Evolutionary conservation across 2,888 invertebrate genomes (phyloP), one percentile per base, ranked within the genome.

Genomic region (Panopea generosa): DNA sequence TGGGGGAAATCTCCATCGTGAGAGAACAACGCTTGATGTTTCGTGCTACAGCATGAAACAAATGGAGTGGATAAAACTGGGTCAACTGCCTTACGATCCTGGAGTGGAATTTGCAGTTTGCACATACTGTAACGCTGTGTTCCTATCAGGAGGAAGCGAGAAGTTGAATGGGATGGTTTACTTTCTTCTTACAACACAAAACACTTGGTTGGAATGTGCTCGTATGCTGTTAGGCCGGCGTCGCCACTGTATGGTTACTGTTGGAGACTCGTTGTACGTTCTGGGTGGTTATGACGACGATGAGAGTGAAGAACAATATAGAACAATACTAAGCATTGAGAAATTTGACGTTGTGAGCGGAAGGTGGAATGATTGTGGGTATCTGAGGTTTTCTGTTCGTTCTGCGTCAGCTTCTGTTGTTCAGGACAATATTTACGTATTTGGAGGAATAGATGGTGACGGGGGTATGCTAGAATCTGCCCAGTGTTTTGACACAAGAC

Each of bases 61-160:
- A 40, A 81, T 68, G 50, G 56, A 62, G 26, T 86, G 86, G 86
- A 65, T 63, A 22, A 53, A 61, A 22, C 47, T 86, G 2, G 61
- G 70, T 1, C 45, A 78, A 0, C 29, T 84, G 33, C 80, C 83
- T 0, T 81, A 80, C 63, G 76, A 82, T 22, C 71, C 76, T 0
- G 84, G 84, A n/a, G 77, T 81, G 16, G 86, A 86, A 47, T 86
- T 81, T 73, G 83, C 83, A 3, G 76, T 79, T 9, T 83, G 84
- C 49, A 57, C 81, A 2, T 79, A 84, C 29, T 84, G 84, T 6
- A 83, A 84, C 45, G 84, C 84, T 18, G 82, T 86, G 45, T 86
- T 77, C 53, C 68, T 84, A 14, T 84, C 86, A 0, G 83, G 86
- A 14, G 86, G 86, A 33, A 84, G 83, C 29, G 61, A 76, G 26